Base-by-base conservation (phyloP, 2,888 invertebrate species). In the Hydroisotoma schaefferi region DNA sequence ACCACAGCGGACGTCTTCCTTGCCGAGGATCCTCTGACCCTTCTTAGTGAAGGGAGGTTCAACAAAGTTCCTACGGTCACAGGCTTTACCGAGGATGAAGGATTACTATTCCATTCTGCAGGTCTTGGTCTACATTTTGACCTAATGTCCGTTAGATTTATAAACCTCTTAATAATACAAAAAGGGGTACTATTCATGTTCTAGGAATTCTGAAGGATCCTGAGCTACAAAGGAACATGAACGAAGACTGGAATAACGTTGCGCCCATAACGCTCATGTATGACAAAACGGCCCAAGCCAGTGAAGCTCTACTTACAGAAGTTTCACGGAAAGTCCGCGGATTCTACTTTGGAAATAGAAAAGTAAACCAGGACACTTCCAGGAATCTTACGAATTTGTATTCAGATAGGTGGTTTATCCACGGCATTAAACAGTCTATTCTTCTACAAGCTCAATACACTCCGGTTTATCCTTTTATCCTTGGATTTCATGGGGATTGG, bases 401-500 rank as follows among this genome's bases (percentile, higher is more conserved):
- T 48, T 75, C 79, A 2, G 82, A 82, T 68, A 75, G 82, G 40
- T 76, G 77, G 1, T 82, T 82, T 67, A 73, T 76, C 47, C 79
- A 80, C 66, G 79, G 79, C 0, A 71, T 76, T 1, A 80, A 79
- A 59, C 78, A 79, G 62, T 63, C 76, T 2, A 74, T 74, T 2
- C 59, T 75, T 43, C 60, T 76, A 2, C 77, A 77, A 58, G 69
- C 76, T 1, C 65, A 67, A n/a, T 63, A 47, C 25, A 29, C 27
- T 58, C 79, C 79, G 1, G 74, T 81, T n/a, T 81, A 77, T 74
- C 67, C 80, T 51, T 81, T 81, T 62, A 77, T 77, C 68, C 81
- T 82, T 62, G 76, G 77, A 53, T 82, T 80, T 63, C 74, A 72
- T 26, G 82, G 82, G 0, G 69, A 74, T 1, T 69, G 76, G 52